These are phyloP conservation scores for Alosa alosa DNA, from an alignment of 2,113 vertebrate genomes.

Conservation along the genomic window DNA sequence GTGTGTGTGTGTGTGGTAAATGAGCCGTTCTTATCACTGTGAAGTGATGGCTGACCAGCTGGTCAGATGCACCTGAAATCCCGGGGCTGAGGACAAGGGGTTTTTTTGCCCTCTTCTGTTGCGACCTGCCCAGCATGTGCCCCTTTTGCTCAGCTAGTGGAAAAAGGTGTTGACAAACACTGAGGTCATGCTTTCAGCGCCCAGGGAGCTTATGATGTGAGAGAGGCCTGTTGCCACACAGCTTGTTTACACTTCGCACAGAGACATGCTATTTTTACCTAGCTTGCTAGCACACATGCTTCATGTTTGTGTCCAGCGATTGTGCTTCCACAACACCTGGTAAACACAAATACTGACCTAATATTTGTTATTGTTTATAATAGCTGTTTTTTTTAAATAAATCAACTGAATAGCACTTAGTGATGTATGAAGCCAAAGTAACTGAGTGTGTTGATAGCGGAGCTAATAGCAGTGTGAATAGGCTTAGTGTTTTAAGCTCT, in stretches of 20 bases:
- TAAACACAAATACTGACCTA: not conserved
- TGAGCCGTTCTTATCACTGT: not conserved
- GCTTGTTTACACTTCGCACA: not conserved
- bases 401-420: not conserved
- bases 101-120: not conserved
- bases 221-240: not conserved
- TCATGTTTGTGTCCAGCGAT: not conserved
- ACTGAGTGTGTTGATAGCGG: not conserved
- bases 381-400: too few relatives aligned
- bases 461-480: not conserved
- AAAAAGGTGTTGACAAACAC: not conserved
- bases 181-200: not conserved
- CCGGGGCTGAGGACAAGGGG: not conserved
- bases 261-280: not conserved
- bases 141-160: not conserved
- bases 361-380: not conserved
- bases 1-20: conserved; percentile 1
- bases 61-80: not conserved
- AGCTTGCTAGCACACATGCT: not conserved
- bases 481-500: not conserved
- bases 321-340: not conserved
- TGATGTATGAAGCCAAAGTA: not conserved
- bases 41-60: not conserved
- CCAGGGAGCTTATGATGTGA: too few relatives aligned
- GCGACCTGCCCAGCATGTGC: not conserved